Evolutionary conservation across 2,888 invertebrate genomes (phyloP).

Genomic region (Pemphredon lugubris): DNA sequence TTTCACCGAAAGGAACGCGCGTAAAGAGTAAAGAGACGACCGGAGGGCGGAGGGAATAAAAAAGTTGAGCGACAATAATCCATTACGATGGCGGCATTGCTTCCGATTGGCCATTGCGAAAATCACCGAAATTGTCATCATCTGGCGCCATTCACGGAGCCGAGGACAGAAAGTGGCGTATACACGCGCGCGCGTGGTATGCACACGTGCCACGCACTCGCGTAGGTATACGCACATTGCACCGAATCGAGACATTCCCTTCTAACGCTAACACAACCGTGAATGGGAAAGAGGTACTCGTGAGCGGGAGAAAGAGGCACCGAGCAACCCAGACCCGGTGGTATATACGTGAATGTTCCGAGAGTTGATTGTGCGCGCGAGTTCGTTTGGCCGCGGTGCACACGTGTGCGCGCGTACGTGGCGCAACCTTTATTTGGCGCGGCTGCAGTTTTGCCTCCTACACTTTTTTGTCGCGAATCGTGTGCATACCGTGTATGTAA

Average conservation of each 20-base stretch:
- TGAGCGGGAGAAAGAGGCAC: constrained; percentile 47
- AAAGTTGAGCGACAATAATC: not conserved
- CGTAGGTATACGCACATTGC: constrained; percentile 48
- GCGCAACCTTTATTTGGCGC: constrained; percentile 48
- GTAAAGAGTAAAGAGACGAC: not conserved
- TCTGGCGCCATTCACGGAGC: constrained; percentile 53
- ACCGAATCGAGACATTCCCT: constrained; percentile 45
- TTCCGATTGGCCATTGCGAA: constrained; percentile 25
- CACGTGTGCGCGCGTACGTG: constrained; percentile 8
- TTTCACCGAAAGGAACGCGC: not conserved
- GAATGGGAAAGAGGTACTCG: constrained; percentile 49
- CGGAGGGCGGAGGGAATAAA: not conserved
- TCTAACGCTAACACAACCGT: constrained; percentile 25
- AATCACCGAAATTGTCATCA: constrained; percentile 50
- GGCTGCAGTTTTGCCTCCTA: constrained; percentile 53
- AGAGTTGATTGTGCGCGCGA: not conserved
- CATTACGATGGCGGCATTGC: not conserved
- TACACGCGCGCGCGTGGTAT: constrained; percentile 44
- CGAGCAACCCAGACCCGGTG: constrained; percentile 20
- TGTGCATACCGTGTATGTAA: constrained; percentile 45
- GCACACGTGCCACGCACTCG: constrained; percentile 55
- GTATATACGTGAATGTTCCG: constrained; percentile 21
- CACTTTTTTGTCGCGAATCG: constrained; percentile 49
- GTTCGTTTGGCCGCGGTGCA: not conserved
- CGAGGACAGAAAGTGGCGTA: constrained; percentile 16